A percentile compares a stretch with the other conserved stretches of the same genome.
These are phyloP conservation scores for Andrena flavipes DNA, from an alignment of 2,888 invertebrate genomes.

Conservation along the genomic window DNA sequence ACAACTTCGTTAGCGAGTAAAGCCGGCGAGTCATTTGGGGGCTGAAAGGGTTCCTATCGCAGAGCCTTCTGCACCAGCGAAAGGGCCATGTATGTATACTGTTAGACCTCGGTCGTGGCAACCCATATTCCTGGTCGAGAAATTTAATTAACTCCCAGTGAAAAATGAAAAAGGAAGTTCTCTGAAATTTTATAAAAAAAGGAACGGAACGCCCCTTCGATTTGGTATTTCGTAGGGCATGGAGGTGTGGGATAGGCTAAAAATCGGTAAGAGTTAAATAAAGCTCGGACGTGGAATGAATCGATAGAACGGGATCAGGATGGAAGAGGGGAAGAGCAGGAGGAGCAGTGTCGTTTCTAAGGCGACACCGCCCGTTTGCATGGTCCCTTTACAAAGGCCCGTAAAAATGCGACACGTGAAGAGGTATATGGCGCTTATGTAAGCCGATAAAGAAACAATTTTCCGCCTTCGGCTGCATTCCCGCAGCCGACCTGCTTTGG, in stretches of 20 bases:
- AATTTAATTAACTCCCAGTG: not conserved
- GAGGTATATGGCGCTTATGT: not conserved
- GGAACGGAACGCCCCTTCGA: not conserved
- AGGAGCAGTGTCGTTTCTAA: not conserved
- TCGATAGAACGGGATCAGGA: not conserved
- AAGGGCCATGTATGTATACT: not conserved
- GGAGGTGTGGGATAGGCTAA: no score
- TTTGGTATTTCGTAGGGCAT: not conserved
- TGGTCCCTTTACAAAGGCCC: not conserved
- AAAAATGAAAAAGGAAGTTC: not conserved
- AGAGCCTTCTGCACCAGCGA: not conserved
- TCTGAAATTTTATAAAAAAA: not conserved
- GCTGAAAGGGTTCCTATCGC: constrained; percentile 4
- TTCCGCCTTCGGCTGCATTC: not conserved
- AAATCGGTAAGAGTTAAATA: not conserved
- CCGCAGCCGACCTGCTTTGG: not conserved
- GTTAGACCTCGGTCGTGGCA: not conserved
- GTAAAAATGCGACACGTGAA: constrained; percentile 21
- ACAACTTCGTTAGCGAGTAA: no score
- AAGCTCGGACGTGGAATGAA: not conserved
- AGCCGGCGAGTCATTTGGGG: no score
- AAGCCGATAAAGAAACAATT: constrained; percentile 22
- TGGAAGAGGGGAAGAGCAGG: not conserved
- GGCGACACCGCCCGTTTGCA: not conserved
- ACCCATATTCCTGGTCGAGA: not conserved